A percentile compares a stretch with the other conserved stretches of the same genome.
Conservation (phyloP, 2,797 vertebrate genomes). For the Rhodeus uyekii region DNA sequence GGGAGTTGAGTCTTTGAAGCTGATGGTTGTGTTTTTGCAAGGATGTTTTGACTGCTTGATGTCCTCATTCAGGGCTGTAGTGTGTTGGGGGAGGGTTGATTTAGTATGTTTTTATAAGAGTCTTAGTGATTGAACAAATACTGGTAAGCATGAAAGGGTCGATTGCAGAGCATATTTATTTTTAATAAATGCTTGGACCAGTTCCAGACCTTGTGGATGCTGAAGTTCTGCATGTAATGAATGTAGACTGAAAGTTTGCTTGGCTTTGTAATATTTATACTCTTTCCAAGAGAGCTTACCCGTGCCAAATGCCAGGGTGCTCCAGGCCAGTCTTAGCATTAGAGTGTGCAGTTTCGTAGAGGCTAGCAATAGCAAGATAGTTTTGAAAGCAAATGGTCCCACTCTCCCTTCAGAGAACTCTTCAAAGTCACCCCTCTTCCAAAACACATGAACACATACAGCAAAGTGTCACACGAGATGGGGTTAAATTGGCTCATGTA, state of each 20-base stretch:
- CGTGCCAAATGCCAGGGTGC: conserved; percentile 42
- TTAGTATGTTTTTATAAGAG: conserved; percentile 48
- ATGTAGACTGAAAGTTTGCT: conserved; percentile 40
- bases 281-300: conserved; percentile 35
- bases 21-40: conserved; percentile 49
- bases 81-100: conserved; percentile 33
- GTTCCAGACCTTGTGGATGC: conserved; percentile 41
- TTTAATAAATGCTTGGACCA: conserved; percentile 48
- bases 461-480: not conserved
- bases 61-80: conserved; percentile 24
- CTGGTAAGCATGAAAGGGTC: conserved; percentile 39
- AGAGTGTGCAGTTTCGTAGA: not conserved
- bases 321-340: conserved; percentile 15
- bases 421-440: not conserved
- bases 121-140: conserved; percentile 52
- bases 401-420: not conserved
- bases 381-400: not conserved
- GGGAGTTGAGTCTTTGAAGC: conserved; percentile 53
- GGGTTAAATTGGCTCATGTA: not conserved
- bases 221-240: conserved; percentile 33
- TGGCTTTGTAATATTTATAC: conserved; percentile 25
- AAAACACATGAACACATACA: not conserved
- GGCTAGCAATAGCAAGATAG: not conserved
- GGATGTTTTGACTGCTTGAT: conserved; percentile 52
- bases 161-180: conserved; percentile 40